These are phyloP conservation scores for Psittacula derbiana DNA, from an alignment of 2,797 vertebrate species.

Conservation along the genomic window DNA sequence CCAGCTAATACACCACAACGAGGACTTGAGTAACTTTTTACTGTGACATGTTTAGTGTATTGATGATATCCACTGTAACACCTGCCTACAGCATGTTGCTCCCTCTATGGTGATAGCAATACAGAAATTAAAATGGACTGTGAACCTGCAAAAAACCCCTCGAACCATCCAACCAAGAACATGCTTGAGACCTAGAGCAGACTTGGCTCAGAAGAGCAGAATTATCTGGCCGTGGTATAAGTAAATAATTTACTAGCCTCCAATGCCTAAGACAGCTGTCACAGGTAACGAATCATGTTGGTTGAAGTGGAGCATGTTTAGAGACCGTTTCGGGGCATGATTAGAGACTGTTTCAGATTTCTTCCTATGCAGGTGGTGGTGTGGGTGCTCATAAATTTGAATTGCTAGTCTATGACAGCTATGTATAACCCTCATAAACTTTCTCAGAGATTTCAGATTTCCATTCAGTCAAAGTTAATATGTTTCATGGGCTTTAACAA, in stretches of 20 bases:
- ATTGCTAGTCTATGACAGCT: not conserved
- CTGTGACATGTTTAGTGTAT: not conserved
- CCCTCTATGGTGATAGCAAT: not conserved
- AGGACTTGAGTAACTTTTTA: not conserved
- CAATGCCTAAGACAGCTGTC: not conserved
- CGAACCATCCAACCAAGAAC: not conserved
- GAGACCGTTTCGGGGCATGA: not conserved
- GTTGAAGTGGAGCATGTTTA: not conserved
- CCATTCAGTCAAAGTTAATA: not conserved
- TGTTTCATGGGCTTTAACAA: not conserved
- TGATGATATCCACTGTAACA: not conserved
- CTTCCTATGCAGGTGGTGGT: slow-evolving; percentile 2
- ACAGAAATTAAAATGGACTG: not conserved
- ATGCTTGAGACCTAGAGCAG: not conserved
- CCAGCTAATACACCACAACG: not conserved
- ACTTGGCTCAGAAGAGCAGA: not conserved
- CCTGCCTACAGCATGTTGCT: not conserved
- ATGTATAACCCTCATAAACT: not conserved
- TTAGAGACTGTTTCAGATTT: not conserved
- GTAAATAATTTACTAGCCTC: not conserved
- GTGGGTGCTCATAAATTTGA: slow-evolving; percentile 27
- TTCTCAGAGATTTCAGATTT: not conserved
- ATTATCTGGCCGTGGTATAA: not conserved
- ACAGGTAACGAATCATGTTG: not conserved
- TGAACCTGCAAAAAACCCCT: not conserved